These are phyloP conservation scores for Pachypeltis micranthus DNA, from an alignment of 1,140 invertebrate genomes.

Conservation along the genomic window DNA sequence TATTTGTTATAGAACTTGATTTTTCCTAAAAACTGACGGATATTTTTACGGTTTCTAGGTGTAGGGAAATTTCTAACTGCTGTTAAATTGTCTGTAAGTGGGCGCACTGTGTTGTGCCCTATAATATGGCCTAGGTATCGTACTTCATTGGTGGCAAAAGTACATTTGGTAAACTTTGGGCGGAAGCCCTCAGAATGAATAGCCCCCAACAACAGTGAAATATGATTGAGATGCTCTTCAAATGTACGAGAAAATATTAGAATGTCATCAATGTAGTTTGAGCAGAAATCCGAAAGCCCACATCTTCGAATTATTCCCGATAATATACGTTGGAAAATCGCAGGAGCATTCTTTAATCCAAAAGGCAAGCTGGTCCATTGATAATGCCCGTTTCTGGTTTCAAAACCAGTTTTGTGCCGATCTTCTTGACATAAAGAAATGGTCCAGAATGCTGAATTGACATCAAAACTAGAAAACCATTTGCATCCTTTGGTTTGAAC, in stretches of 20 bases:
- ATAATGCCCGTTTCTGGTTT: slow-evolving; percentile 32
- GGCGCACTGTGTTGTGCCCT: slow-evolving; percentile 27
- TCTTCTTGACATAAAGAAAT: slow-evolving; percentile 29
- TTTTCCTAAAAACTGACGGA: slow-evolving; percentile 31
- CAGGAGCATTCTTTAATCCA: slow-evolving; percentile 34
- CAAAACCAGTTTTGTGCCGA: slow-evolving; percentile 31
- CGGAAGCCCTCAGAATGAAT: slow-evolving; percentile 28
- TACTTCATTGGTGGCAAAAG: slow-evolving; percentile 28
- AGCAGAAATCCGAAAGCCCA: not conserved
- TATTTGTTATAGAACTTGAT: slow-evolving; percentile 32
- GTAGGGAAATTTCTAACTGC: slow-evolving; percentile 29
- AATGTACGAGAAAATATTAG: slow-evolving; percentile 9
- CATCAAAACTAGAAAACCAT: slow-evolving; percentile 32
- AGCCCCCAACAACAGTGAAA: not conserved
- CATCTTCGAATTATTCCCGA: not conserved
- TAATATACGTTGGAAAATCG: slow-evolving; percentile 35
- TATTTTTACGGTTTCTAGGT: slow-evolving; percentile 24
- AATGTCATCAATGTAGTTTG: slow-evolving; percentile 11
- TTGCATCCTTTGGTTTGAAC: slow-evolving; percentile 31
- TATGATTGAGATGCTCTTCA: slow-evolving; percentile 7
- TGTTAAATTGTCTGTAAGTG: slow-evolving; percentile 30
- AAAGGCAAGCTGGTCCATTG: slow-evolving; percentile 32
- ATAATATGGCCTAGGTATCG: slow-evolving; percentile 32
- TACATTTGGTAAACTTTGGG: slow-evolving; percentile 31
- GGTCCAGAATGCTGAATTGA: slow-evolving; percentile 36